These are phyloP conservation scores for Capromys pilorides DNA, from an alignment of 2,797 vertebrate genomes.

Conservation along the genomic window DNA sequence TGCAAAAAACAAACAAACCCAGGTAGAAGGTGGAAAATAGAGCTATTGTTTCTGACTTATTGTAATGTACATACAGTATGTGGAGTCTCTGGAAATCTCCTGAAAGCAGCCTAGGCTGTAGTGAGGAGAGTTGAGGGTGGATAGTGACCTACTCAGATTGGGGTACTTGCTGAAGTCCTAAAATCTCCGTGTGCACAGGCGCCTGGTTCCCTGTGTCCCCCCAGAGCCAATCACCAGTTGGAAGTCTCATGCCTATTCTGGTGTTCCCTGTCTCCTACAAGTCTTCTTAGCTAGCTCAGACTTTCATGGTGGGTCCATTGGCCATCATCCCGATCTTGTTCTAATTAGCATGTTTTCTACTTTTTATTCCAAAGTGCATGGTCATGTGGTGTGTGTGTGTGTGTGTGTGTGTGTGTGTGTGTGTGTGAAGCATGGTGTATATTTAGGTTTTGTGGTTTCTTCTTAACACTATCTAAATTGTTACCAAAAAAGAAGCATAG, in stretches of 20 bases:
- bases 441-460: neutral
- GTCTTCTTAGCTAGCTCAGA: neutral
- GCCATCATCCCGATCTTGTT: neutral
- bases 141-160: neutral
- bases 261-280: neutral
- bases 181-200: neutral
- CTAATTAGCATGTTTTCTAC: neutral
- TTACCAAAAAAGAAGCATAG: neutral
- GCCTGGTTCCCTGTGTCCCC: neutral
- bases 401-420: too few species aligned
- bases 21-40: neutral
- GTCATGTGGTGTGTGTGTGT: too few species aligned
- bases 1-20: too few species aligned
- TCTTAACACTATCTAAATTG: neutral
- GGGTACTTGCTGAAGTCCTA: neutral
- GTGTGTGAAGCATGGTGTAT: fast-evolving
- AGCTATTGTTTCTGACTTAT: neutral
- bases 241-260: fast-evolving
- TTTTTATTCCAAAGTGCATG: neutral
- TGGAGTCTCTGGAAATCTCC: neutral
- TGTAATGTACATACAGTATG: neutral
- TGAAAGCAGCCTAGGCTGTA: neutral
- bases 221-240: neutral
- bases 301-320: neutral
- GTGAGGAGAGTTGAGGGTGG: neutral